phyloP scores from a whole-genome alignment of 2,113 vertebrate genomes.

The Catharus minimus region DNA sequence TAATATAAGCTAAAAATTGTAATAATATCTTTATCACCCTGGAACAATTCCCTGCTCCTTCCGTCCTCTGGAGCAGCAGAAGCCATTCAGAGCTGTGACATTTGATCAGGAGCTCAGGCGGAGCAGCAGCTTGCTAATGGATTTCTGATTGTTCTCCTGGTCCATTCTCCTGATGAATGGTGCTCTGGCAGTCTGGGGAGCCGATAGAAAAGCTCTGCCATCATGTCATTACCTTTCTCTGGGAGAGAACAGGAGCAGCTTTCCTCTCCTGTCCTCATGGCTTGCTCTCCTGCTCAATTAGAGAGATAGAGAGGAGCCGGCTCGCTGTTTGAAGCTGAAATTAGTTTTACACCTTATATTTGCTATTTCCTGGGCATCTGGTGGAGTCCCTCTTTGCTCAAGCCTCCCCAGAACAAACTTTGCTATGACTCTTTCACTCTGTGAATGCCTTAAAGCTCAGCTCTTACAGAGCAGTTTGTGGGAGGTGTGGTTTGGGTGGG shows the following conservation, averaged over 20 bases:
- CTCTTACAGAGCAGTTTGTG: not conserved
- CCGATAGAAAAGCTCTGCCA: conserved; percentile 1
- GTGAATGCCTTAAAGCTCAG: not conserved
- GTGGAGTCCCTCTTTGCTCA: not conserved
- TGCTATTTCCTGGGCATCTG: not conserved
- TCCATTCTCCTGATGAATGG: conserved; percentile 26
- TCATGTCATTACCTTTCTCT: not conserved
- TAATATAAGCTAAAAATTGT: conserved; percentile 17
- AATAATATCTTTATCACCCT: not conserved
- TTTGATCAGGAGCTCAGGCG: not conserved
- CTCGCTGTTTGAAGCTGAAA: not conserved
- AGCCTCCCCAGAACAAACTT: not conserved
- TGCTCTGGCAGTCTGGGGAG: conserved; percentile 2
- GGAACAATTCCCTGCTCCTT: not conserved
- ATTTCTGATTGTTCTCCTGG: conserved; percentile 54
- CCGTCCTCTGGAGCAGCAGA: not conserved
- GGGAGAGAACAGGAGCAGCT: not conserved
- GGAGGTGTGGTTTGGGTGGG: not conserved
- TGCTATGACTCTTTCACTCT: not conserved
- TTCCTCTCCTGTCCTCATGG: not conserved
- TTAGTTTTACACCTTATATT: not conserved
- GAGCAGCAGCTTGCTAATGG: conserved; percentile 47
- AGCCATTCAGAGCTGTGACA: not conserved
- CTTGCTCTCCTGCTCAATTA: conserved; percentile 3
- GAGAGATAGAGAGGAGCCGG: not conserved